Conservation (phyloP, 2,888 invertebrate species). For the Callosobruchus maculatus region DNA sequence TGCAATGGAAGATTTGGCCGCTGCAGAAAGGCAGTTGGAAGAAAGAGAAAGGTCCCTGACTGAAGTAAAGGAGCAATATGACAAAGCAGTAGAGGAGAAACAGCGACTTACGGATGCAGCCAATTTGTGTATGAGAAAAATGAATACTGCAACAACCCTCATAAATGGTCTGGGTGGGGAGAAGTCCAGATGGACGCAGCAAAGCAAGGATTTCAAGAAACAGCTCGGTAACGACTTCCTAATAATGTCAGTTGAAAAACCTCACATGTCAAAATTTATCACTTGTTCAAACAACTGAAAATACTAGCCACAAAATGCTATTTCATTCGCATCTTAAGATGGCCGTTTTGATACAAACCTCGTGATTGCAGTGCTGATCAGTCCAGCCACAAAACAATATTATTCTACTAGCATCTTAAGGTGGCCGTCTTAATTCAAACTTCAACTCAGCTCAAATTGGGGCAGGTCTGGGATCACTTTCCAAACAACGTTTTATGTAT, state of each 20-base stretch:
- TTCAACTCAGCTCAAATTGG: too few species aligned
- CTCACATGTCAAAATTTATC: too few species aligned
- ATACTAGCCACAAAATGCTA: too few species aligned
- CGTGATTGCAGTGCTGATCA: too few species aligned
- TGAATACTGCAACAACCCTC: slow-evolving; percentile 93
- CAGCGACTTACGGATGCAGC: slow-evolving; percentile 89
- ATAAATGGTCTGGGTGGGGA: slow-evolving; percentile 93
- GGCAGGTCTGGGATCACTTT: too few species aligned
- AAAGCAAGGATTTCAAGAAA: slow-evolving; percentile 88
- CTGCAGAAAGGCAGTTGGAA: slow-evolving; percentile 82
- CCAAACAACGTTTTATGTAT: too few species aligned
- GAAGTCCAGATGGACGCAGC: slow-evolving; percentile 88
- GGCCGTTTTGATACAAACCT: too few species aligned
- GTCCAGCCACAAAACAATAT: too few species aligned
- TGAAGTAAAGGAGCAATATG: slow-evolving; percentile 89
- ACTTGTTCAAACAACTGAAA: too few species aligned
- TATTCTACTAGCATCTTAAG: too few species aligned
- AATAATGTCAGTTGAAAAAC: background rate
- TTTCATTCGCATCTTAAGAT: too few species aligned
- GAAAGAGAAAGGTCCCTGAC: slow-evolving; percentile 88
- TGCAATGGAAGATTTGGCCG: slow-evolving; percentile 86
- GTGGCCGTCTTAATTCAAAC: too few species aligned
- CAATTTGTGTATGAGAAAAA: slow-evolving; percentile 87
- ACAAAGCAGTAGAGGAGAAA: slow-evolving; percentile 89
- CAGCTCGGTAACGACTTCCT: slow-evolving; percentile 59